These are phyloP conservation scores for Clitarchus hookeri DNA, from an alignment of 2,888 invertebrate species.

Conservation along the genomic window DNA sequence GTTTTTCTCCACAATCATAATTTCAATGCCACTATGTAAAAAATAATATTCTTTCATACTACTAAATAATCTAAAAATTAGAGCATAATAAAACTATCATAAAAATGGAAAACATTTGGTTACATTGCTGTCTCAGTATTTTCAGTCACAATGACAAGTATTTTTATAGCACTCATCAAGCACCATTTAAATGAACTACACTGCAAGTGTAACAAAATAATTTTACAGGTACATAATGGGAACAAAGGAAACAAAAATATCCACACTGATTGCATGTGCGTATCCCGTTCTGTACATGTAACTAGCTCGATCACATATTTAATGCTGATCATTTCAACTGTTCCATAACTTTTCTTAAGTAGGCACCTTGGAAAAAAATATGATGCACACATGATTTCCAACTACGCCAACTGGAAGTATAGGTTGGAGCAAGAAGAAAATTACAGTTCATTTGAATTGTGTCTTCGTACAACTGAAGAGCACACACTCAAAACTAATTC, in stretches of 20 bases:
- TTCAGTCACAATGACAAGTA: not conserved
- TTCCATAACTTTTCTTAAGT: constrained; percentile 32
- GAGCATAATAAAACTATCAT: not conserved
- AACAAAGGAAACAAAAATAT: constrained; percentile 26
- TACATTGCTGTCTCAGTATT: not conserved
- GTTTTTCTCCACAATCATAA: not conserved
- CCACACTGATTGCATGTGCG: constrained; percentile 39
- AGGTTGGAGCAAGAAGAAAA: constrained; percentile 16
- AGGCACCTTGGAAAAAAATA: constrained; percentile 41
- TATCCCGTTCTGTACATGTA: constrained; percentile 18
- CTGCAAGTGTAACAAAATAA: not conserved
- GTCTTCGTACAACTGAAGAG: not conserved
- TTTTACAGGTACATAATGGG: not conserved
- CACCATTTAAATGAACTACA: constrained; percentile 1
- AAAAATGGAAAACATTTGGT: not conserved
- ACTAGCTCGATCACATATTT: constrained; percentile 1
- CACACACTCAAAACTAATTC: constrained; percentile 19
- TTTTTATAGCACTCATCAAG: constrained; percentile 5
- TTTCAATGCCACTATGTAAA: constrained; percentile 7
- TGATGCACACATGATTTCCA: constrained; percentile 31
- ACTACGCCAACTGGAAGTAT: constrained; percentile 23
- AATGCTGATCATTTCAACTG: not conserved
- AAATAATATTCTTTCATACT: not conserved
- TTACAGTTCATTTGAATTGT: constrained; percentile 11
- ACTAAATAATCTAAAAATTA: not conserved